phyloP scores from a whole-genome alignment of 2,797 vertebrate genomes.

The Melanotaenia nigrans region DNA sequence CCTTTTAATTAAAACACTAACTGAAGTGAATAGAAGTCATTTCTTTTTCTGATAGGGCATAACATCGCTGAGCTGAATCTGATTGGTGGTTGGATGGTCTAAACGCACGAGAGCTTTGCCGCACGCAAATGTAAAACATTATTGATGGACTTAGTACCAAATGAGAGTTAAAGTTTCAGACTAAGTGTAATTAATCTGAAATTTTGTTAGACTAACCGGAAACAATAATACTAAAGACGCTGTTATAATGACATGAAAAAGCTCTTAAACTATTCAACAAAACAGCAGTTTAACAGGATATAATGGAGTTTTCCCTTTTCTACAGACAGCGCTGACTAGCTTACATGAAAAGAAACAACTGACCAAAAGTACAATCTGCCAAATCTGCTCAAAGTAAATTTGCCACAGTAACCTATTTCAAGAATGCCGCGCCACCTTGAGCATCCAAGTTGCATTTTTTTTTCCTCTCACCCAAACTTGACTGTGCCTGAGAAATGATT shows the following conservation, averaged over 20 bases:
- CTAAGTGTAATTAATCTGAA: background rate
- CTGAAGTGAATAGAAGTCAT: rapidly evolving
- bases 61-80: slow-evolving; percentile 10
- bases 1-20: background rate
- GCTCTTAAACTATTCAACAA: background rate
- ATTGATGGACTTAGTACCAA: background rate
- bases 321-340: background rate
- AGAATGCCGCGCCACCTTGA: slow-evolving; percentile 36
- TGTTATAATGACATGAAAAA: background rate
- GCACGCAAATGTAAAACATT: background rate
- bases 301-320: background rate
- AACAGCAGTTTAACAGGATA: background rate
- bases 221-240: background rate
- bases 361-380: background rate
- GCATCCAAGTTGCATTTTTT: slow-evolving; percentile 54
- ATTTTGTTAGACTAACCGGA: background rate
- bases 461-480: slow-evolving; percentile 78
- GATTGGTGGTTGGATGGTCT: slow-evolving; percentile 46
- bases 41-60: slow-evolving; percentile 46
- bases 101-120: background rate
- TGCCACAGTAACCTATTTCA: slow-evolving; percentile 53
- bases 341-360: background rate
- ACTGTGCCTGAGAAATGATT: slow-evolving; percentile 73
- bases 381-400: slow-evolving; percentile 10
- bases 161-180: background rate